Conservation (phyloP, 2,888 invertebrate genomes). For the Bugulina stolonifera region DNA sequence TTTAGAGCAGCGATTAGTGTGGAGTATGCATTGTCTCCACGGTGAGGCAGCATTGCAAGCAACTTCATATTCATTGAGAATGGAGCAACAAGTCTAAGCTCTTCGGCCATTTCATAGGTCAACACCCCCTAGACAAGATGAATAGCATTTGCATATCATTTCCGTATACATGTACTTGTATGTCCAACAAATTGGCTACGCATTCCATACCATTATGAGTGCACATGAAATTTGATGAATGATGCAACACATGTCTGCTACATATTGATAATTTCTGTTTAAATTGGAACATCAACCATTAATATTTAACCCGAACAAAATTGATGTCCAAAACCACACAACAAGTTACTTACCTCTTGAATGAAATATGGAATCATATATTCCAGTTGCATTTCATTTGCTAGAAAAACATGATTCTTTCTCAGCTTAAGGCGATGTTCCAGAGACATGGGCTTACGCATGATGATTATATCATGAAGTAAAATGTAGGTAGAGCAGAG, state of each 20-base stretch:
- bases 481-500: too few relatives aligned
- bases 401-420: conserved; percentile 15
- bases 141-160: too few relatives aligned
- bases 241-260: too few relatives aligned
- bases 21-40: conserved; percentile 11
- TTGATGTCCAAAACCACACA: too few relatives aligned
- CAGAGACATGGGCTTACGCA: conserved; percentile 20
- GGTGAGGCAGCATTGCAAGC: neutral
- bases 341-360: conserved; percentile 25
- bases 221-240: too few relatives aligned
- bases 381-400: conserved; percentile 23
- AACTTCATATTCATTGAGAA: neutral
- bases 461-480: too few relatives aligned
- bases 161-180: too few relatives aligned
- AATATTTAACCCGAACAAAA: too few relatives aligned
- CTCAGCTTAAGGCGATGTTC: conserved; percentile 16
- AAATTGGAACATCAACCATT: too few relatives aligned
- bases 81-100: neutral
- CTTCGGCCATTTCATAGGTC: conserved; percentile 21
- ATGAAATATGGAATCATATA: conserved; percentile 25
- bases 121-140: neutral
- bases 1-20: conserved; percentile 13
- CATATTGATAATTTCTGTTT: too few relatives aligned
- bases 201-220: too few relatives aligned
- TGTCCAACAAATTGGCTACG: too few relatives aligned